Percentiles rank a stretch among this genome's conserved stretches.
Conservation (phyloP, 2,113 vertebrate species). For the Passer domesticus region DNA sequence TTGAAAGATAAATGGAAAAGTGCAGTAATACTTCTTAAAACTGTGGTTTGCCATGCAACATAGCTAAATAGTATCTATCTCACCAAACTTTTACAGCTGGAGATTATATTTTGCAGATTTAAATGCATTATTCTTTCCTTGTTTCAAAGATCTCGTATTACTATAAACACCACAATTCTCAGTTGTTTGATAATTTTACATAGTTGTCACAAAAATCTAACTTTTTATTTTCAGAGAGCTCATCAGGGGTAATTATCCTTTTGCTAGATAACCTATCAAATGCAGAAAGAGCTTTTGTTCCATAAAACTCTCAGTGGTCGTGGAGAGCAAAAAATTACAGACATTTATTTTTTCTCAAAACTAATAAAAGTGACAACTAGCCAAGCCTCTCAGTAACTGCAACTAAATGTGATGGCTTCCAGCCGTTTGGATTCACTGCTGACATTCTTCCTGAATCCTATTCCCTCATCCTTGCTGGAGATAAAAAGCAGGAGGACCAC, state of each 20-base stretch:
- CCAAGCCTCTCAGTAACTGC: background rate
- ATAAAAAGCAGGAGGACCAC: background rate
- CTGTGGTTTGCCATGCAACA: background rate
- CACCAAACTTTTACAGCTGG: background rate
- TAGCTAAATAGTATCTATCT: background rate
- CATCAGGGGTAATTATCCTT: background rate
- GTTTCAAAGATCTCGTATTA: background rate
- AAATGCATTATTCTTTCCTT: background rate
- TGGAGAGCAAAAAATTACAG: background rate
- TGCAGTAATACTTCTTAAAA: background rate
- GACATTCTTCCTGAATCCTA: background rate
- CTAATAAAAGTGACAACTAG: background rate
- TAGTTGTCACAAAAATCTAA: background rate
- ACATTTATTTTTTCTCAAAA: background rate
- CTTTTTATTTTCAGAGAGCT: background rate
- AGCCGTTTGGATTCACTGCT: background rate
- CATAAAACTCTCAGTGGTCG: background rate
- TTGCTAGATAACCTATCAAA: background rate
- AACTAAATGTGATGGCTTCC: background rate
- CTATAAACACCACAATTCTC: background rate
- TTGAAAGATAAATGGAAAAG: constrained; percentile 3
- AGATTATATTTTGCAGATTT: background rate
- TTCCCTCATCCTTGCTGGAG: background rate
- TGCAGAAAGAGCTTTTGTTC: background rate
- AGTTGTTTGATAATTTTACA: background rate